Conservation (phyloP, 2,797 vertebrate species). For the Rachycentron canadum region DNA sequence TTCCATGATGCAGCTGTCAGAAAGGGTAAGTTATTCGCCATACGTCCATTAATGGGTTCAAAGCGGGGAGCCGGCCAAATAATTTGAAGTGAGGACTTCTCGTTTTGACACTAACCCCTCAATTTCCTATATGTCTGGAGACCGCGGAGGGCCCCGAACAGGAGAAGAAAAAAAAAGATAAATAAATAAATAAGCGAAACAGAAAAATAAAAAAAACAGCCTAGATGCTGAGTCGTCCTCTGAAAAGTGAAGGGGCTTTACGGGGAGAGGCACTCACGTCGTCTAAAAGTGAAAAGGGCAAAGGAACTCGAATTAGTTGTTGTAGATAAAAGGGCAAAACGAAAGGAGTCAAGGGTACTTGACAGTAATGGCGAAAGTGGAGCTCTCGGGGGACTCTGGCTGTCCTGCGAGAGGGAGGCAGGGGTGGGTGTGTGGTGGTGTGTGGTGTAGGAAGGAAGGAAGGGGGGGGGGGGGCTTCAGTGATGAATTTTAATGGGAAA, state of each 20-base stretch:
- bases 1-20: conserved; percentile 93
- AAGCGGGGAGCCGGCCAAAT: conserved; percentile 85
- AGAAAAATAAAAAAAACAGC: conserved; percentile 29
- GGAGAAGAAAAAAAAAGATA: background rate
- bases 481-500: conserved; percentile 95
- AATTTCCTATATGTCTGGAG: conserved; percentile 85
- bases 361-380: conserved; percentile 98
- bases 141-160: conserved; percentile 70
- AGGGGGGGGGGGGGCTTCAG: conserved; percentile 63
- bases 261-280: conserved; percentile 86
- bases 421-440: conserved; percentile 53
- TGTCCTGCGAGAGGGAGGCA: conserved; percentile 84
- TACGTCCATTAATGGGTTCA: conserved; percentile 90
- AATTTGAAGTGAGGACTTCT: conserved; percentile 95
- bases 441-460: background rate
- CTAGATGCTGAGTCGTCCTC: conserved; percentile 85
- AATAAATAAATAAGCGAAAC: no score
- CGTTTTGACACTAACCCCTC: conserved; percentile 96
- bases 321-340: conserved; percentile 99
- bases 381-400: conserved; percentile 90
- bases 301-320: conserved; percentile 99
- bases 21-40: conserved; percentile 91
- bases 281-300: conserved; percentile 98
- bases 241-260: conserved; percentile 86
- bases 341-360: conserved; percentile 97